Conservation (phyloP, 2,797 vertebrate genomes). For the Ctenopoma multispine region DNA sequence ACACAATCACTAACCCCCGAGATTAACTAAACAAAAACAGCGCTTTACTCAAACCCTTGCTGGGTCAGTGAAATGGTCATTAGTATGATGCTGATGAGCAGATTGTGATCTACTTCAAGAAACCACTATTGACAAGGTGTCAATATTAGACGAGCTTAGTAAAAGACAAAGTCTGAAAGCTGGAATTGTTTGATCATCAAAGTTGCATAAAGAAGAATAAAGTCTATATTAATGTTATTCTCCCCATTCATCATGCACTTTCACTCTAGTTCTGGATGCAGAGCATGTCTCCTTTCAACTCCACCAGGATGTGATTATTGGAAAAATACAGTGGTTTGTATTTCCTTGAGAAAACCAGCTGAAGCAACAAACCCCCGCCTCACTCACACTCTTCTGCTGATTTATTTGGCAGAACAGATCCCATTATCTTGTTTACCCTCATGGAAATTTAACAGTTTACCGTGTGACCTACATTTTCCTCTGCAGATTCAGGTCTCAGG, state of each 20-base stretch:
- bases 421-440: conserved; percentile 68
- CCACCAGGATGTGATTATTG: conserved; percentile 23
- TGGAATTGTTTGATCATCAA: not conserved
- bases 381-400: conserved; percentile 47
- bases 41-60: conserved; percentile 16
- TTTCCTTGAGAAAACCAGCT: conserved; percentile 54
- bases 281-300: conserved; percentile 9
- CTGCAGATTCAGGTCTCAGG: conserved; percentile 39
- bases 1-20: not conserved
- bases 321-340: conserved; percentile 41
- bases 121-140: conserved; percentile 5
- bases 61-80: conserved; percentile 1
- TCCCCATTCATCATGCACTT: not conserved
- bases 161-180: not conserved
- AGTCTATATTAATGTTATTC: not conserved
- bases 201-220: not conserved
- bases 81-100: conserved; percentile 19
- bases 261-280: not conserved
- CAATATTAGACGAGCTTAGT: conserved; percentile 11
- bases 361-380: conserved; percentile 48
- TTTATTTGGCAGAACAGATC: conserved; percentile 63
- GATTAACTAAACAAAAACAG: not conserved
- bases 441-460: conserved; percentile 60
- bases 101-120: conserved; percentile 5
- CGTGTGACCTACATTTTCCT: conserved; percentile 52